Base-by-base conservation (phyloP, 92 coral and sea anemone species). In the Umimayanthus chanpuru region DNA sequence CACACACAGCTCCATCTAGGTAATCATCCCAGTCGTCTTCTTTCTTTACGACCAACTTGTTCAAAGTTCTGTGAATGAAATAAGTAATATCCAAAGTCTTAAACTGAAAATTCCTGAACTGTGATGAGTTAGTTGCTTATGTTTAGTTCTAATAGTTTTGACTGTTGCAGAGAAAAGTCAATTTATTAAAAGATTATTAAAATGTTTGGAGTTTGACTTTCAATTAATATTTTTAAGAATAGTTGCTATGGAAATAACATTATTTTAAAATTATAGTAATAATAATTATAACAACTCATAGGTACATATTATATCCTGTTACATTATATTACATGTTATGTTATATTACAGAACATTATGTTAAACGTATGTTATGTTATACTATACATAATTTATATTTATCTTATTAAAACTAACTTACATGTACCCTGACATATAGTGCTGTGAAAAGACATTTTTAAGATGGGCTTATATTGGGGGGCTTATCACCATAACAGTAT, bases 1-100 rank as follows among this genome's bases (percentile, higher is more conserved):
- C 90, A 81, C 88, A 90, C 11, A 92, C 56, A 65, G 94, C 92
- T 15, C 90, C 91, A 72, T 93, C 96, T 0, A 81, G 32, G 90
- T 93, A 85, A 8, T 91, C 91, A 23, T 93, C 96, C 93, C 94
- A 91, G 47, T 76, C 56, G 12, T 74, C 88, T 10, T 73, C 72
- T 15, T 92, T 70, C 9, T 89, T 85, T 43, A 87, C 81, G 78
- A 84, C 68, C 32, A 89, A 53, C 88, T 93, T 93, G 88, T 89
- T 91, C 32, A 93, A 89, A 41, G 88, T 89, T 73, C 96, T 93
- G 83, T 25, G 36, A 4, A 58, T 30, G 41, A 12, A 87, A 29
- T 53, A 72, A 88, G 41, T 43, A 72, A 72, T 11, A 30, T 72
- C 43, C 76, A 72, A 72, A 32, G 36, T 30, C 40, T 72, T 71